A percentile compares a stretch with the other conserved stretches of the same genome.
phyloP scores from a whole-genome alignment of 2,797 vertebrate species.

The Manis crassicaudata region DNA sequence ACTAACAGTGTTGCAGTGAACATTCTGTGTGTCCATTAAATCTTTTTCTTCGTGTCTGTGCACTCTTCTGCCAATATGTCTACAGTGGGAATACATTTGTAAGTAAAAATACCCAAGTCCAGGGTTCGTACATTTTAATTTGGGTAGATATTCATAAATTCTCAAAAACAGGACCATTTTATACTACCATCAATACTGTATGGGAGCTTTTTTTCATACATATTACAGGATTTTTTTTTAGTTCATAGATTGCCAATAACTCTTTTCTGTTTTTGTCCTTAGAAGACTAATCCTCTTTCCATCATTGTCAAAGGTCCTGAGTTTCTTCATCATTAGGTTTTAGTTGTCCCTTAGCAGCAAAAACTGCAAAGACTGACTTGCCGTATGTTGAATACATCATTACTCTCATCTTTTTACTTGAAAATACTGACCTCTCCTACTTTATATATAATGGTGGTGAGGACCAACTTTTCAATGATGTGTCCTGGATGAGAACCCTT shows the following conservation, averaged over 20 bases:
- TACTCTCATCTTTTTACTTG: background rate
- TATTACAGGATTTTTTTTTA: background rate
- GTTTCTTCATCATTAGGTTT: background rate
- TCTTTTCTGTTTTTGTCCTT: background rate
- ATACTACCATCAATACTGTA: background rate
- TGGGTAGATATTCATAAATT: background rate
- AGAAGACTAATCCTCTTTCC: background rate
- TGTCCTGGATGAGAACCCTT: background rate
- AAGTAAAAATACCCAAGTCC: background rate
- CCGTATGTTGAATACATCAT: background rate
- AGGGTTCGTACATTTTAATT: background rate
- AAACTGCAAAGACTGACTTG: background rate
- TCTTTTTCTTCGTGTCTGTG: background rate
- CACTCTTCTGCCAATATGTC: background rate
- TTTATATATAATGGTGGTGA: background rate
- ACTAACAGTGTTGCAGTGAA: background rate
- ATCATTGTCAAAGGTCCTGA: background rate
- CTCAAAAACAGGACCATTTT: background rate
- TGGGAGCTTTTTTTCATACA: background rate
- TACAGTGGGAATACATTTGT: background rate
- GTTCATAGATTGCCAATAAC: background rate
- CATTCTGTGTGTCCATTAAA: background rate
- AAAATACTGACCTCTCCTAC: background rate
- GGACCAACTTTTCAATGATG: background rate
- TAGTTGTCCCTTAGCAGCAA: background rate